Evolutionary conservation across 2,797 vertebrate genomes (phyloP).

Genomic region (Eremophila alpestris): DNA sequence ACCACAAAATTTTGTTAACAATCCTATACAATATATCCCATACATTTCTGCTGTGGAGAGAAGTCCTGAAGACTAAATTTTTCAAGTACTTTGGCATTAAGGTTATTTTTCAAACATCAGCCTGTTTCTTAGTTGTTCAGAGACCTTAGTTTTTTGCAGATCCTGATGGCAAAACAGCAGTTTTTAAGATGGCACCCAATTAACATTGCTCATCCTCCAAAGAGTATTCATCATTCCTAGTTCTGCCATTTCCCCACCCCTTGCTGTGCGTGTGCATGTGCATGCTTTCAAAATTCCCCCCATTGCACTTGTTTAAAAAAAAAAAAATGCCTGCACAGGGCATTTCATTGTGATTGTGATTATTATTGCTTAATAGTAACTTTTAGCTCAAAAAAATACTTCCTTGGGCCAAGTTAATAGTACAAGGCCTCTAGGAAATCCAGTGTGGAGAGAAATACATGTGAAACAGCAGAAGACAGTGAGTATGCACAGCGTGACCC

Average conservation of each 20-base stretch:
- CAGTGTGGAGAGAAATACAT: not conserved
- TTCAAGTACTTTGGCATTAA: constrained; percentile 16
- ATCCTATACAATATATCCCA: not conserved
- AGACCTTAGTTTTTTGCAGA: constrained; percentile 25
- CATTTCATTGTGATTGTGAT: not conserved
- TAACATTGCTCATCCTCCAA: not conserved
- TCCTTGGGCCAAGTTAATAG: not conserved
- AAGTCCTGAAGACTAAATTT: not conserved
- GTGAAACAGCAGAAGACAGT: not conserved
- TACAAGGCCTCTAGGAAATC: not conserved
- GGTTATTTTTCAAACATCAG: constrained; percentile 53
- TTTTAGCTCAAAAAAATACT: not conserved
- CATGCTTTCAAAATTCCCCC: not conserved
- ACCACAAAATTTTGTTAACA: not conserved
- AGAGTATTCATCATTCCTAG: not conserved
- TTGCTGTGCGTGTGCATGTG: not conserved
- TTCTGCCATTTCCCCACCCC: not conserved
- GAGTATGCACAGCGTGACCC: not conserved
- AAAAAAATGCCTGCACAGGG: fast-evolving
- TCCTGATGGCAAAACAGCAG: constrained; percentile 28
- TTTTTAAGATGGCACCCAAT: constrained; percentile 3
- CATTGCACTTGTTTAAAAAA: fast-evolving
- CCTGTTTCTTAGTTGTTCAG: constrained; percentile 18
- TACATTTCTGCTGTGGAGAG: not conserved
- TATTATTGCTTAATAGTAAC: not conserved